Percentiles rank a stretch among this genome's conserved stretches.
Evolutionary conservation across 2,113 vertebrate species (phyloP).

Genomic region (Seriola quinqueradiata): DNA sequence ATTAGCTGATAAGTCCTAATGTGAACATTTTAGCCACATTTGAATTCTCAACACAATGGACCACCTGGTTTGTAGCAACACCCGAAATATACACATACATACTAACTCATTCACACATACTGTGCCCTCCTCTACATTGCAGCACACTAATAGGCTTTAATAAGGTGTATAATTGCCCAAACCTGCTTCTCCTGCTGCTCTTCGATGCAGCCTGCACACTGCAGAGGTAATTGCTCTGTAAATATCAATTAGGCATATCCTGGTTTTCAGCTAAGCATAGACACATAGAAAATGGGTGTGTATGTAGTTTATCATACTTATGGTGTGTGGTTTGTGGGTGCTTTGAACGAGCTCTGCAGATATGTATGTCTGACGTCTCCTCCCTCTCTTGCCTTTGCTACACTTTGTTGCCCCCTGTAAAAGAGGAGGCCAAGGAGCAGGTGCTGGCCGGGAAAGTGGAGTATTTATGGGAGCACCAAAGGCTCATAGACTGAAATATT

Average conservation of each 20-base stretch:
- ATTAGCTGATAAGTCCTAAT: background rate
- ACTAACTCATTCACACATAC: constrained; percentile 3
- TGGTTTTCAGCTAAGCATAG: constrained; percentile 25
- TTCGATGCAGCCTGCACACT: constrained; percentile 43
- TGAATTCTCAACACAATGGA: constrained; percentile 21
- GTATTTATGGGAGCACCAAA: constrained; percentile 50
- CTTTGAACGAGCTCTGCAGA: constrained; percentile 5
- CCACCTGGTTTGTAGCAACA: background rate
- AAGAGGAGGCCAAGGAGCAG: constrained; percentile 64
- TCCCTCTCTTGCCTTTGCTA: background rate
- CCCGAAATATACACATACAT: constrained; percentile 14
- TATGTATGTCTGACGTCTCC: background rate
- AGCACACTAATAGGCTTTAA: constrained; percentile 53
- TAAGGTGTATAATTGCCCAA: constrained; percentile 64
- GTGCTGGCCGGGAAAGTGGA: constrained; percentile 49
- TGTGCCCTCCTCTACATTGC: constrained; percentile 11
- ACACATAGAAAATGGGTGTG: background rate
- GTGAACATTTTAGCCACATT: background rate
- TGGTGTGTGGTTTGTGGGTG: background rate
- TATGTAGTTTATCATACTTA: background rate
- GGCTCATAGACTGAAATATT: constrained; percentile 48
- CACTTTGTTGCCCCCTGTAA: constrained; percentile 31
- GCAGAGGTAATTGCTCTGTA: constrained; percentile 40
- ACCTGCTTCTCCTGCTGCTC: constrained; percentile 45
- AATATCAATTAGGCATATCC: constrained; percentile 58